Evolutionary conservation across 2,797 vertebrate species (phyloP).

Genomic region (Alca torda): DNA sequence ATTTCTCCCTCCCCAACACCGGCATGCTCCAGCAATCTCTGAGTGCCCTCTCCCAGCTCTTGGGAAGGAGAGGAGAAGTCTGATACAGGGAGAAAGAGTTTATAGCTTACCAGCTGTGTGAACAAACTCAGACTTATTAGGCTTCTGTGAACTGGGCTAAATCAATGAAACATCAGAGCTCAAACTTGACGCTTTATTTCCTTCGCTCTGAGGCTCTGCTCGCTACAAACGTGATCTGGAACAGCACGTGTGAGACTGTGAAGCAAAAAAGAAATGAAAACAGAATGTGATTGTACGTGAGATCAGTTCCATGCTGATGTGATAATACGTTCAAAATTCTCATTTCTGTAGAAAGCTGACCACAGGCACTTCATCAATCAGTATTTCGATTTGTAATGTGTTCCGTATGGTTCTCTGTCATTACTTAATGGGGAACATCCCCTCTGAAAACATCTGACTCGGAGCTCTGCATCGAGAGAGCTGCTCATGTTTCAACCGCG

Average conservation of each 20-base stretch:
- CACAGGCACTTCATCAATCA: constrained; percentile 77
- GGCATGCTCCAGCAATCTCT: neutral
- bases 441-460: constrained; percentile 70
- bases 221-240: constrained; percentile 29
- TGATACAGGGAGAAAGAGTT: neutral
- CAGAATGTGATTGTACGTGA: constrained; percentile 62
- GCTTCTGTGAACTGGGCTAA: constrained; percentile 45
- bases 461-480: constrained; percentile 48
- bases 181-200: constrained; percentile 40
- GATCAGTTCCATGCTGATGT: constrained; percentile 67
- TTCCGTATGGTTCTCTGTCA: constrained; percentile 72
- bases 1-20: neutral
- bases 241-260: constrained; percentile 28
- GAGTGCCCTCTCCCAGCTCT: neutral
- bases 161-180: constrained; percentile 54
- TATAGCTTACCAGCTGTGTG: constrained; percentile 34
- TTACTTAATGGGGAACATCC: constrained; percentile 75
- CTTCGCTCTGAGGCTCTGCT: constrained; percentile 36
- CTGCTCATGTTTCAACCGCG: constrained; percentile 79
- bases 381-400: constrained; percentile 71
- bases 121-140: constrained; percentile 45
- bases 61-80: neutral
- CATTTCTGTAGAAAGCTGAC: constrained; percentile 74
- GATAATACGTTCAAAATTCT: constrained; percentile 74
- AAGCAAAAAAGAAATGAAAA: constrained; percentile 58